Evolutionary conservation across 2,113 vertebrate genomes (phyloP).

Genomic region (Numenius arquata): DNA sequence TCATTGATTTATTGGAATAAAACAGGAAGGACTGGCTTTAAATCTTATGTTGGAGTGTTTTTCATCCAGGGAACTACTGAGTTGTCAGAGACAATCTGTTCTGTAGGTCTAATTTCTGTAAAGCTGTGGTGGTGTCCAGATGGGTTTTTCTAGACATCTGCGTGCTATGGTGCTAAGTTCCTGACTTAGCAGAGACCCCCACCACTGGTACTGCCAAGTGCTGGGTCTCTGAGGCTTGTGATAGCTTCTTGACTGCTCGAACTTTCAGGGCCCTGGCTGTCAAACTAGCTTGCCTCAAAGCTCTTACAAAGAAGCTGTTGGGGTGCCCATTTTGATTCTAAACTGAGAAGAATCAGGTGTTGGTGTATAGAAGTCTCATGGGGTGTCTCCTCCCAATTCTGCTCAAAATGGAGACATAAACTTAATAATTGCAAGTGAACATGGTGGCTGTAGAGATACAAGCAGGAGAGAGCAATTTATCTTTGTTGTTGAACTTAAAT

Average conservation of each 20-base stretch:
- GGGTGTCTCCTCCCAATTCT: background rate
- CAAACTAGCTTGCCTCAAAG: background rate
- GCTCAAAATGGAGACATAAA: background rate
- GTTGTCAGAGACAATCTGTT: background rate
- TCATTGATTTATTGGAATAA: background rate
- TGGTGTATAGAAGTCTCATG: background rate
- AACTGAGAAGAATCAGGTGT: background rate
- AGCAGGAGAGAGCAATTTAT: background rate
- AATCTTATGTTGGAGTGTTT: background rate
- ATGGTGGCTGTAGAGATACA: background rate
- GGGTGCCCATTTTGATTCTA: background rate
- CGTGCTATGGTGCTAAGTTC: rapidly evolving
- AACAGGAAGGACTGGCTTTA: background rate
- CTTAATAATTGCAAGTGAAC: background rate
- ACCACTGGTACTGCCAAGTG: background rate
- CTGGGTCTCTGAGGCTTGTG: background rate
- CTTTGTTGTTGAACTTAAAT: background rate
- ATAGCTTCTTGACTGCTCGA: background rate
- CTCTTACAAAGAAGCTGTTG: background rate
- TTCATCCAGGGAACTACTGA: background rate
- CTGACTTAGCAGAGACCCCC: background rate
- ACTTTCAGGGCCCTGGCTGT: background rate
- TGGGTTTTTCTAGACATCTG: background rate
- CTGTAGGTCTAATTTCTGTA: background rate
- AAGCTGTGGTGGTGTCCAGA: background rate